These are phyloP conservation scores for Sebastes oblongus DNA, from an alignment of 2,797 vertebrate species.

Conservation along the genomic window DNA sequence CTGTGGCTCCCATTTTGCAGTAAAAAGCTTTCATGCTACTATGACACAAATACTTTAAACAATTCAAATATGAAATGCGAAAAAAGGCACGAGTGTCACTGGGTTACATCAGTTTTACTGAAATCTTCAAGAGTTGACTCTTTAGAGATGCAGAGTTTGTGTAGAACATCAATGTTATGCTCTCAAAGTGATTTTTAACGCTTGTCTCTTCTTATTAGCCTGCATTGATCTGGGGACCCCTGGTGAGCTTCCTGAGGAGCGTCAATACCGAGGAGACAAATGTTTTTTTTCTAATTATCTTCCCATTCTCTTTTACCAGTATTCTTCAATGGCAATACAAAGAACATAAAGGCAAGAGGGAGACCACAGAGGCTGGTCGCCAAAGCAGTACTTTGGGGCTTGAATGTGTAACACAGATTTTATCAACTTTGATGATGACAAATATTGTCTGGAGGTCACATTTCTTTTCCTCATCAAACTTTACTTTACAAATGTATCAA, in stretches of 20 bases:
- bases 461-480: constrained; percentile 1
- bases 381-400: background rate
- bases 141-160: constrained; percentile 6
- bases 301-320: constrained; percentile 26
- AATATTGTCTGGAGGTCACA: constrained; percentile 1
- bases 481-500: background rate
- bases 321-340: constrained; percentile 13
- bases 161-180: background rate
- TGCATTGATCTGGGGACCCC: constrained; percentile 19
- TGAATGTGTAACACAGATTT: constrained; percentile 2
- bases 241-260: constrained; percentile 13
- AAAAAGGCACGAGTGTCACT: constrained; percentile 6
- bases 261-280: constrained; percentile 16
- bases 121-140: constrained; percentile 28
- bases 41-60: background rate
- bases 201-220: constrained; percentile 22
- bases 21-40: background rate
- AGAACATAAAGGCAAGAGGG: constrained; percentile 1
- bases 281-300: background rate
- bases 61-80: background rate
- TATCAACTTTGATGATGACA: constrained; percentile 12
- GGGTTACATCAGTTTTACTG: constrained; percentile 33
- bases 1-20: background rate
- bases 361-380: background rate
- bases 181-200: constrained; percentile 26